Evolutionary conservation across 2,888 invertebrate species (phyloP).

Genomic region (Marronus borbonicus): DNA sequence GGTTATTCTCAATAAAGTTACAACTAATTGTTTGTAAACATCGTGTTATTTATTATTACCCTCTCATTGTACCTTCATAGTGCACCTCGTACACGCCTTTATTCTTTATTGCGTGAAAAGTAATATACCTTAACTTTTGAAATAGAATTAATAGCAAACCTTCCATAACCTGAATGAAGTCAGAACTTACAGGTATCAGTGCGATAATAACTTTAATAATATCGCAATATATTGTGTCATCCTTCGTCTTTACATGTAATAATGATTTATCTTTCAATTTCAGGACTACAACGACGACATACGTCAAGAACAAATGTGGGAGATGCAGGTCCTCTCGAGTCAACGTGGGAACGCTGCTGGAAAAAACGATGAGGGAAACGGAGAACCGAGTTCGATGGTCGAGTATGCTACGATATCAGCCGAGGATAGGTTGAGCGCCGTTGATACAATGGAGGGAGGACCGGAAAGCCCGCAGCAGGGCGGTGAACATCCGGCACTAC

Average conservation of each 20-base stretch:
- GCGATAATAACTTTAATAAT: too few species aligned
- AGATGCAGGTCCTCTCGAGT: slow-evolving; percentile 87
- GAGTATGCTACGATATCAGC: slow-evolving; percentile 68
- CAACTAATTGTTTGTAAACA: too few species aligned
- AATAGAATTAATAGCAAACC: too few species aligned
- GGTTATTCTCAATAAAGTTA: too few species aligned
- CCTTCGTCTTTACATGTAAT: background rate
- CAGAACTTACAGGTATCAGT: too few species aligned
- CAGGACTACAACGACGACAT: slow-evolving; percentile 95
- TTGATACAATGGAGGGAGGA: slow-evolving; percentile 68
- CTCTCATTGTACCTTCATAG: too few species aligned
- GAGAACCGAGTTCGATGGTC: slow-evolving; percentile 60
- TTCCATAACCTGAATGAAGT: too few species aligned
- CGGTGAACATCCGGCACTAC: slow-evolving; percentile 76
- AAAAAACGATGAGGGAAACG: slow-evolving; percentile 63
- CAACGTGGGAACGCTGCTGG: slow-evolving; percentile 65
- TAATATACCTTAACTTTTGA: too few species aligned
- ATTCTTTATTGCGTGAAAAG: too few species aligned
- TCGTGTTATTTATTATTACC: too few species aligned
- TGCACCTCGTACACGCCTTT: too few species aligned
- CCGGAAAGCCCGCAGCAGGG: slow-evolving; percentile 69
- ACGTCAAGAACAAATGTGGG: slow-evolving; percentile 92
- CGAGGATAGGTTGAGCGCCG: slow-evolving; percentile 71
- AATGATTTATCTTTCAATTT: slow-evolving; percentile 4
- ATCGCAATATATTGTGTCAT: background rate